phyloP scores from a whole-genome alignment of 2,113 vertebrate genomes.

The Tinamus guttatus region DNA sequence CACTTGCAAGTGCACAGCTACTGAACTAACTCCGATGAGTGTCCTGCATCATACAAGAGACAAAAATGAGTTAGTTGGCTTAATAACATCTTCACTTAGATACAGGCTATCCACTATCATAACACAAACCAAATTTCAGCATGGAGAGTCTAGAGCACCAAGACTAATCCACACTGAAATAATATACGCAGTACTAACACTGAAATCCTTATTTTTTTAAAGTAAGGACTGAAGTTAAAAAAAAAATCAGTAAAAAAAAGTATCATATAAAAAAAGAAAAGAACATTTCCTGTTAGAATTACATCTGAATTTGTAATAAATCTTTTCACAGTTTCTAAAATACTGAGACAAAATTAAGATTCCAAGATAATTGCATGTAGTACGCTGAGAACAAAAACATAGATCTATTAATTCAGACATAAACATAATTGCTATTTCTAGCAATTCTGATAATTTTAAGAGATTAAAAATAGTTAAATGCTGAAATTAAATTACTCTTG shows the following conservation, averaged over 20 bases:
- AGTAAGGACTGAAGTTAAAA: background rate
- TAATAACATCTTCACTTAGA: background rate
- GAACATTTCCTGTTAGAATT: background rate
- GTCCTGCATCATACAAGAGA: accelerated
- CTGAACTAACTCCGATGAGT: background rate
- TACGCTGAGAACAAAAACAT: background rate
- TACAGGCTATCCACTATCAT: background rate
- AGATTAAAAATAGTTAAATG: background rate
- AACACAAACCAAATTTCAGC: background rate
- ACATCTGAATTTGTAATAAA: background rate
- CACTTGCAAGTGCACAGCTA: background rate
- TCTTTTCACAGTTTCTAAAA: background rate
- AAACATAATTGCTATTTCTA: background rate
- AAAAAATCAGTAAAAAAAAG: background rate
- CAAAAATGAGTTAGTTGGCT: background rate
- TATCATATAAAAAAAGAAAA: too few species aligned
- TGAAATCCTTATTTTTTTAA: background rate
- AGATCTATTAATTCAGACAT: background rate
- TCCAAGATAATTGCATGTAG: background rate
- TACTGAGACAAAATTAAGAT: background rate
- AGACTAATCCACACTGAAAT: background rate
- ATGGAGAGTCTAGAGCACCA: background rate
- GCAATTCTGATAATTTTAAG: background rate
- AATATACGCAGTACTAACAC: background rate
- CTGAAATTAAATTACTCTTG: background rate